phyloP scores from a whole-genome alignment of 2,888 invertebrate genomes.

The Lampropteryx suffumata region DNA sequence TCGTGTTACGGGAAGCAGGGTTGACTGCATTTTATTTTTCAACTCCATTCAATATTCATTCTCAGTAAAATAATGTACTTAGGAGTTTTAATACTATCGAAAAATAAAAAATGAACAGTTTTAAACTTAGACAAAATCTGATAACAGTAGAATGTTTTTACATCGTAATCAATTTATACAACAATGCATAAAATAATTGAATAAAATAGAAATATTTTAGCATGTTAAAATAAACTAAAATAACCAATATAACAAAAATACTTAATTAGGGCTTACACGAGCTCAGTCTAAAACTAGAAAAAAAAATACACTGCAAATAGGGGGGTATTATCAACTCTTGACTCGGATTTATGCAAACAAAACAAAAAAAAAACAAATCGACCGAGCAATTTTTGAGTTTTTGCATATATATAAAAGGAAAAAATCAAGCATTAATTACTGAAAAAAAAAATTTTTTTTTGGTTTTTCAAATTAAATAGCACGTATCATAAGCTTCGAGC shows the following conservation, averaged over 20 bases:
- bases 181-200: slow-evolving; percentile 26
- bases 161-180: slow-evolving; percentile 29
- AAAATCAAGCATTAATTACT: too few species aligned
- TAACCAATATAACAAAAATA: slow-evolving; percentile 27
- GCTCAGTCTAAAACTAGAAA: neutral
- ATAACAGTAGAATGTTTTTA: slow-evolving; percentile 22
- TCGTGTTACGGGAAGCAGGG: slow-evolving; percentile 50
- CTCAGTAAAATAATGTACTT: slow-evolving; percentile 22
- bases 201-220: slow-evolving; percentile 13
- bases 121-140: slow-evolving; percentile 19
- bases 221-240: slow-evolving; percentile 12
- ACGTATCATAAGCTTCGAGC: too few species aligned
- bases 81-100: slow-evolving; percentile 16
- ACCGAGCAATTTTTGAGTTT: too few species aligned
- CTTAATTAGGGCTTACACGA: slow-evolving; percentile 13
- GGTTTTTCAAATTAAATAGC: too few species aligned
- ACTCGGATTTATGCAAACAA: too few species aligned
- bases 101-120: slow-evolving; percentile 15
- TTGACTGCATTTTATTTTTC: slow-evolving; percentile 41
- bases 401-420: too few species aligned
- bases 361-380: too few species aligned
- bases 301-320: too few species aligned
- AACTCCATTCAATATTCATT: slow-evolving; percentile 23
- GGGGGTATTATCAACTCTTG: too few species aligned
- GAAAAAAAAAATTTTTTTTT: too few species aligned